Evolutionary conservation across 2,888 invertebrate genomes (phyloP), one percentile per base, ranked within the genome.

Genomic region (Thyatira batis): DNA sequence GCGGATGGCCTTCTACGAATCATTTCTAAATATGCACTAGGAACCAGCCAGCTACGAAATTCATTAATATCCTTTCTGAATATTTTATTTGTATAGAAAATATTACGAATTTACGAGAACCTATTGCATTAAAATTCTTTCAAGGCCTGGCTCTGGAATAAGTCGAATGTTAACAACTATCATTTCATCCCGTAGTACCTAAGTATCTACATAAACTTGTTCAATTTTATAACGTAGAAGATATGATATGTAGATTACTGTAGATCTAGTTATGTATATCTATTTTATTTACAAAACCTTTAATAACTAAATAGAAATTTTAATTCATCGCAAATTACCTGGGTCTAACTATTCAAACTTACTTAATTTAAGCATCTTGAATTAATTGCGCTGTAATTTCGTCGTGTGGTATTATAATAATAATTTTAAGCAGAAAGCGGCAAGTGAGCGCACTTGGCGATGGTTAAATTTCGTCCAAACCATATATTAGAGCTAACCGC

Each of bases 391-490:
- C 63, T 66, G 71, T 59, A 59, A 63, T 71, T 71, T 73, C 71
- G 72, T 67, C 60, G 63, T 63, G 63, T 67, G n/a, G n/a, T 67
- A 67, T 67, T 60, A 20, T 65, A 64, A 65, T 65, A 67, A 63
- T 68, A 71, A 75, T 71, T 71, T 78, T 78, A 82, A 76, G 79
- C 85, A 86, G 87, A 87, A 87, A 88, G 88, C 80, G 84, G 84
- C 63, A 81, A 86, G 80, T 78, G 80, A 79, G 76, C 75, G 77
- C 73, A 73, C 67, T 73, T 70, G 62, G 63, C 52, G 52, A 53
- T 61, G 58, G 62, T 66, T 57, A 59, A 55, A 49, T 50, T 55
- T 57, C 44, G 11, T 27, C 30, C 23, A 27, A 20, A 39, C 20
- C 20, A n/a, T 17, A 48, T 48, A 48, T 27, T 48, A 27, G 4